Percentiles rank a stretch among this genome's conserved stretches.
These are phyloP conservation scores for Cnemophilus loriae DNA, from an alignment of 2,113 vertebrate species.

Conservation along the genomic window DNA sequence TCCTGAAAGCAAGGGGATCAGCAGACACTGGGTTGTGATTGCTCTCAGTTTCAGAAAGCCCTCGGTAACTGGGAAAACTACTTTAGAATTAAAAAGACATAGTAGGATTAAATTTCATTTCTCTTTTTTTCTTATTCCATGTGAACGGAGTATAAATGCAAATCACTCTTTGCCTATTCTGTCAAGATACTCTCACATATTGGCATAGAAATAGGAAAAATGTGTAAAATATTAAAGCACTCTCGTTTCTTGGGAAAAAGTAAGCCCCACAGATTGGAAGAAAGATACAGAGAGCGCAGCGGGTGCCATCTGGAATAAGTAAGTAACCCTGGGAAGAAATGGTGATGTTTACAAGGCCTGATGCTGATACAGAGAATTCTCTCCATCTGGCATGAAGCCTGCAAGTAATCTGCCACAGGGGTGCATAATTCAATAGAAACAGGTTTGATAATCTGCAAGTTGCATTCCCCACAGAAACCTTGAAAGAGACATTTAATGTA, in stretches of 20 bases:
- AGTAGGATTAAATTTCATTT: background rate
- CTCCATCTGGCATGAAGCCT: conserved; percentile 31
- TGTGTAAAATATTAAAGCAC: background rate
- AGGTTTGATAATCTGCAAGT: background rate
- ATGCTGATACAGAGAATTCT: conserved; percentile 23
- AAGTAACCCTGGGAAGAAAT: conserved; percentile 35
- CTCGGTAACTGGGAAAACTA: background rate
- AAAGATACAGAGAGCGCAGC: background rate
- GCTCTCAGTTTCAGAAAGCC: background rate
- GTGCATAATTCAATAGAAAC: background rate
- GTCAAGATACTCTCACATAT: background rate
- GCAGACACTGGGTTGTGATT: background rate
- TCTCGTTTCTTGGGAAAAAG: background rate
- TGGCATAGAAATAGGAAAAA: conserved; percentile 18
- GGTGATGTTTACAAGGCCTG: conserved; percentile 22
- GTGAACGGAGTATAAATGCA: background rate
- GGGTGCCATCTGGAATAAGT: conserved; percentile 36
- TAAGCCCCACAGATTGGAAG: background rate
- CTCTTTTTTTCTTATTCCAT: background rate
- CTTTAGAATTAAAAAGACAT: background rate
- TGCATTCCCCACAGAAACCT: background rate
- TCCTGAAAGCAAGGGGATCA: background rate
- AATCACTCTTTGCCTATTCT: background rate
- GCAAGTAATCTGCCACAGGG: conserved; percentile 33
- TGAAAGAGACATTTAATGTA: background rate